Base-by-base conservation (phyloP, 2,888 invertebrate genomes). In the Onchidella celtica region DNA sequence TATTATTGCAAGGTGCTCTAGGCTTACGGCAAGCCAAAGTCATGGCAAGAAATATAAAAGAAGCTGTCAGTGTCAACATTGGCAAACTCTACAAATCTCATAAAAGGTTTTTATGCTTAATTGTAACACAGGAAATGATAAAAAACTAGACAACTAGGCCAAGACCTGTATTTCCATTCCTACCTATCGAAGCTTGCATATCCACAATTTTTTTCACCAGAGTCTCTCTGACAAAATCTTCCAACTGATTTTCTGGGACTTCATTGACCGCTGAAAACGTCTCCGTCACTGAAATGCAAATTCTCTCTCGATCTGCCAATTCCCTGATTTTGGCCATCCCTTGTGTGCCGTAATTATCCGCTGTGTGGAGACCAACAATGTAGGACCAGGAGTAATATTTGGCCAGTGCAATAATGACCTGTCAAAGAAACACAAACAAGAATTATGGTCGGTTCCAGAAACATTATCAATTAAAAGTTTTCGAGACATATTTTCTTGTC, bases 371-470 rank as follows among this genome's bases (percentile, higher is more conserved):
- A 0, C 88, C 88, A 0, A 87, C 88, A 0, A 88, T 82, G 78
- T 90, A 91, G 0, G 87, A 87, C 88, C 90, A 87, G 3, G 83
- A 74, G 29, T 90, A 80, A 24, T 80, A 66, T 27, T 84, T 83
- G 6, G 89, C 83, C 4, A 88, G 74, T 6, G 86, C 82, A 14
- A 89, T 47, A 32, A 79, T 79, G 40, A 59, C 66, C 79, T 79
- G 32, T 9, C 1, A 40, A 3, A 59, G 29, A 27, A 75, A 32
- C 21, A 36, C 57, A 0, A 21, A 65, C 6, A 65, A 24, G 6
- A 24, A 65, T 21, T 14, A 65, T 65, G 6, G 29, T 65, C 57
- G 29, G 29, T 24, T 11, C 17, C 29, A 11, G 29, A 17, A 65
- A 2, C 17, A 24, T 27, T 24, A 32, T 34, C 14, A n/a, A 32